Conservation (phyloP, 2,888 invertebrate genomes). For the Synergus umbraculus region DNA sequence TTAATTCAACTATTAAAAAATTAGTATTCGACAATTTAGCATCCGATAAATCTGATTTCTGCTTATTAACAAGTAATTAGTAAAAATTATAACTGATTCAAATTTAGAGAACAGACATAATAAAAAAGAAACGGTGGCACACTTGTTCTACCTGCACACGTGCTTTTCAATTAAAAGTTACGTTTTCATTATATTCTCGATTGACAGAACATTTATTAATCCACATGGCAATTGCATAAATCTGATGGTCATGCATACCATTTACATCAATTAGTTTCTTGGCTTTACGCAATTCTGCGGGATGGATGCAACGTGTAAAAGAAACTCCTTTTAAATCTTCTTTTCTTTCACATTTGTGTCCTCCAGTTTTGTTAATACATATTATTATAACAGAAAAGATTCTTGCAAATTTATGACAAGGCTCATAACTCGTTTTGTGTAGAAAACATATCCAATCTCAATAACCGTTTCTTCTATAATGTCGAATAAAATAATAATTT, state of each 20-base stretch:
- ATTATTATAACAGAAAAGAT: background rate
- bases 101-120: background rate
- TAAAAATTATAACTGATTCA: too few species aligned
- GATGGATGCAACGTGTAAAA: slow-evolving; percentile 12
- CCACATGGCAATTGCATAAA: slow-evolving; percentile 42
- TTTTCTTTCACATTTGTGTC: background rate
- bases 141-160: slow-evolving; percentile 29
- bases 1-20: too few species aligned
- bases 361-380: background rate
- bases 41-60: background rate
- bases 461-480: background rate
- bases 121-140: slow-evolving; percentile 24
- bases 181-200: slow-evolving; percentile 34
- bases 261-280: slow-evolving; percentile 44
- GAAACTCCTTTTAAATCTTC: slow-evolving; percentile 3
- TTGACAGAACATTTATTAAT: slow-evolving; percentile 44
- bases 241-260: slow-evolving; percentile 37
- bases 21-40: background rate
- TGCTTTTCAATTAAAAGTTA: slow-evolving; percentile 37
- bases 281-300: slow-evolving; percentile 41
- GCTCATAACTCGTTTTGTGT: background rate
- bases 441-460: background rate
- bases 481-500: background rate
- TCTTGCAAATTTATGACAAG: background rate
- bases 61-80: background rate